phyloP scores from a whole-genome alignment of 2,113 vertebrate genomes.

The Heloderma charlesbogerti region DNA sequence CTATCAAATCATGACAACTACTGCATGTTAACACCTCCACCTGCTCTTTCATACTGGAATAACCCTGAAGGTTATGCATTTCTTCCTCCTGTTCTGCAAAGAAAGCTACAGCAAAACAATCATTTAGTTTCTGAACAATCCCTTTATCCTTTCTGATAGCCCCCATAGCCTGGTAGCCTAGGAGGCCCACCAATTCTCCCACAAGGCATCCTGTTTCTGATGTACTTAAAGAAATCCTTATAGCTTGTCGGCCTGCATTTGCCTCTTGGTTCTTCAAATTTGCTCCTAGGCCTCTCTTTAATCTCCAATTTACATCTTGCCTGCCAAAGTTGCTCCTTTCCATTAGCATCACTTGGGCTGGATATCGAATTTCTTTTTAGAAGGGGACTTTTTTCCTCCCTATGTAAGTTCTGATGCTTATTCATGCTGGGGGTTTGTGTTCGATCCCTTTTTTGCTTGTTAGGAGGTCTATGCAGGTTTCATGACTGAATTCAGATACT shows the following conservation, averaged over 20 bases:
- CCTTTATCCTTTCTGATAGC: conserved; percentile 25
- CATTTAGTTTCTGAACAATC: conserved; percentile 33
- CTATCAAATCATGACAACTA: neutral
- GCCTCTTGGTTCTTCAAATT: conserved; percentile 41
- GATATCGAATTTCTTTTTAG: conserved; percentile 52
- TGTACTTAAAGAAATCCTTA: conserved; percentile 46
- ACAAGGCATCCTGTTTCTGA: neutral
- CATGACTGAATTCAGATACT: neutral
- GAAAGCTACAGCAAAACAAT: conserved; percentile 8
- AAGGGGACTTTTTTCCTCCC: neutral
- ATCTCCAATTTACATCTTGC: conserved; percentile 60
- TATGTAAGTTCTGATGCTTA: conserved; percentile 41
- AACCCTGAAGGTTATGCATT: neutral
- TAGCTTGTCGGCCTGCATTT: conserved; percentile 59
- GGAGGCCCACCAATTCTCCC: neutral
- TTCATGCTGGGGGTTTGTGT: neutral
- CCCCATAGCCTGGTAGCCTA: neutral
- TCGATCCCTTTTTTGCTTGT: neutral
- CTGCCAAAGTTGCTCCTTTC: conserved; percentile 56
- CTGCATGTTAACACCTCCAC: neutral
- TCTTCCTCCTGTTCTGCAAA: neutral
- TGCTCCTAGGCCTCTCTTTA: conserved; percentile 49
- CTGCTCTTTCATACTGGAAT: neutral
- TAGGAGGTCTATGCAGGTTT: neutral
- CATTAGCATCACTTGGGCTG: conserved; percentile 57